phyloP scores from a whole-genome alignment of 2,888 invertebrate genomes.

The Seira musarum region DNA sequence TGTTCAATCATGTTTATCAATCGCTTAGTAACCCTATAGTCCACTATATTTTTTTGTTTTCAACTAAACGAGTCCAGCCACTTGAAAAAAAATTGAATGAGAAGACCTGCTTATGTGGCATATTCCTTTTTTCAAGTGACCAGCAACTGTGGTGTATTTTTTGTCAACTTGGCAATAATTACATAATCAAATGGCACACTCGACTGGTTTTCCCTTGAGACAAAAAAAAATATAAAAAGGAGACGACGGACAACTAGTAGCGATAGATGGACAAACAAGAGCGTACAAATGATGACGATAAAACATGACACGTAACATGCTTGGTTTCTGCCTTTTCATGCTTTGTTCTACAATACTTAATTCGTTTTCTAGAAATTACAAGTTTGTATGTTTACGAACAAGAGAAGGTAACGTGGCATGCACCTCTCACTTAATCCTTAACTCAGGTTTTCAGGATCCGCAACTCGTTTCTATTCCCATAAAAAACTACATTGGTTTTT shows the following conservation, averaged over 20 bases:
- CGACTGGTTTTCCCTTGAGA: conserved; percentile 13
- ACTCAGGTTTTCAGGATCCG: neutral
- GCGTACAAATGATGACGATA: neutral
- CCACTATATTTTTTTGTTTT: neutral
- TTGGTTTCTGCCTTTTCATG: neutral
- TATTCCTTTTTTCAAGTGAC: neutral
- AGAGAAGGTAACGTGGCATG: conserved; percentile 9
- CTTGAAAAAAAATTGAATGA: neutral
- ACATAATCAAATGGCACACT: conserved; percentile 48
- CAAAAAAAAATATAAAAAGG: neutral
- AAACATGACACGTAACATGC: conserved; percentile 3
- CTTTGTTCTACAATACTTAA: no score
- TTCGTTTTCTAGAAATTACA: no score
- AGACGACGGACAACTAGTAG: neutral
- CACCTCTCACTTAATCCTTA: no score
- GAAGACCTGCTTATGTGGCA: conserved; percentile 1
- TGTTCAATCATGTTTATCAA: conserved; percentile 43
- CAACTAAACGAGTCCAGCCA: neutral
- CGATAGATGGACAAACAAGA: neutral
- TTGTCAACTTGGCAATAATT: conserved; percentile 16
- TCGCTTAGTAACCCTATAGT: neutral
- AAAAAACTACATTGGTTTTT: neutral
- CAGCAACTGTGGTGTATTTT: neutral
- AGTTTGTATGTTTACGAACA: neutral
- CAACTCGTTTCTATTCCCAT: conserved; percentile 1